Evolutionary conservation across 2,797 vertebrate genomes (phyloP), one percentile per base, ranked within the genome.

Genomic region (Sphaeramia orbicularis): DNA sequence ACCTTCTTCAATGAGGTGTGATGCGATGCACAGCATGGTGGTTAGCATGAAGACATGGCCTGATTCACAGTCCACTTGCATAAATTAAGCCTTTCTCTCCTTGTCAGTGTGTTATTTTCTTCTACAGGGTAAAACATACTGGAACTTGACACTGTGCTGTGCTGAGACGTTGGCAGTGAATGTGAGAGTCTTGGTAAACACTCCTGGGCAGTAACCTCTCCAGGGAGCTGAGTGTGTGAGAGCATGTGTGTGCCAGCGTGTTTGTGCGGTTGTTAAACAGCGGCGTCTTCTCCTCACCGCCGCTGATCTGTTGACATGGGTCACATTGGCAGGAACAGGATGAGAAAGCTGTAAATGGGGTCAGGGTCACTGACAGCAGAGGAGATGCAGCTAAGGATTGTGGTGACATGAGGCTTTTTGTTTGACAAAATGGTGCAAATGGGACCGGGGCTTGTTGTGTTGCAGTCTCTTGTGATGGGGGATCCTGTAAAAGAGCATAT

Each of bases 11-110:
- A 27, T 27, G 24, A 38, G 69, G 67, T 75, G 73, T 53, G 74
- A 86, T 65, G 69, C 80, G 85, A 86, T 75, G 80, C 86, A 63
- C 87, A 87, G 87, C 75, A 7, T 85, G 86, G 67, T 24, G 68
- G 76, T 74, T 54, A 68, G 65, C 49, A 63, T 45, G 71, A 74
- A 72, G 77, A 78, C 50, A 67, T 69, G 69, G 65, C 67, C 74
- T 65, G 74, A 74, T 76, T 83, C 40, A 76, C 3, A 35, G 62
- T 74, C 75, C 61, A 42, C 47, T 35, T 51, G 69, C 71, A 87
- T 75, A 73, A 82, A 83, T 88, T 84, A 74, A 27, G 32, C 60
- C 50, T 47, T 15, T 52, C 63, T 16, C 43, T 53, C 41, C 15
- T 38, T 77, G 77, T 80, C 70, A 54, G 41, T 11, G 62, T 51